Evolutionary conservation across 2,888 invertebrate species (phyloP), one percentile per base, ranked within the genome.

Genomic region (Luperina nickerlii): DNA sequence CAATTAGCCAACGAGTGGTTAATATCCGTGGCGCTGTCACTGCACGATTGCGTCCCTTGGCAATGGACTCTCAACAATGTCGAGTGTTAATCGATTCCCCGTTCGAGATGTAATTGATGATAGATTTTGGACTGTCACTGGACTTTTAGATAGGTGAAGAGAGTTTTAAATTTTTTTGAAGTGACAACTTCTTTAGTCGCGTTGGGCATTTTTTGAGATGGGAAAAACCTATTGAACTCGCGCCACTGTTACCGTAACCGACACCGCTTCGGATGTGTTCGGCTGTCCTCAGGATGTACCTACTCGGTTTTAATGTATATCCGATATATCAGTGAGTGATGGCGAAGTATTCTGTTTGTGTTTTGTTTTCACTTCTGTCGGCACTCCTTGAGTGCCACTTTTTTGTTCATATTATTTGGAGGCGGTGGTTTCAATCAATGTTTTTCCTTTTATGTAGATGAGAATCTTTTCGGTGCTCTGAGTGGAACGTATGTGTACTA

Each of bases 1-100:
- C 96, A 96, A 96, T 96, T 96, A 96, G 94, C 95, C 91, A 94
- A 94, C 92, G 95, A 96, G 96, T 96, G 96, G 95, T 94, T 95
- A 96, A 96, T 96, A 96, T 96, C 95, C 94, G 94, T 93, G 94
- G 90, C 90, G 92, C 93, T 95, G 96, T 95, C 96, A 95, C 91
- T 91, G 92, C 93, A 92, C 92, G 93, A 94, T 94, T 93, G 92
- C 92, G 91, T 93, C 94, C 94, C 93, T 90, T 91, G 92, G 93
- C 92, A 92, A 90, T 92, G 91, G 92, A 91, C 94, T 93, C 94
- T 95, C 93, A 91, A 94, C 91, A 90, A 89, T 91, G 92, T 95
- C 88, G 92, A 94, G 94, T 93, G 94, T 93, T 93, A 95, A 96
- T 96, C 95, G 95, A 95, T 94, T 94, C 90, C 87, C 86, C 85